Evolutionary conservation across 2,888 invertebrate genomes (phyloP).

Genomic region (Hipparchia semele): DNA sequence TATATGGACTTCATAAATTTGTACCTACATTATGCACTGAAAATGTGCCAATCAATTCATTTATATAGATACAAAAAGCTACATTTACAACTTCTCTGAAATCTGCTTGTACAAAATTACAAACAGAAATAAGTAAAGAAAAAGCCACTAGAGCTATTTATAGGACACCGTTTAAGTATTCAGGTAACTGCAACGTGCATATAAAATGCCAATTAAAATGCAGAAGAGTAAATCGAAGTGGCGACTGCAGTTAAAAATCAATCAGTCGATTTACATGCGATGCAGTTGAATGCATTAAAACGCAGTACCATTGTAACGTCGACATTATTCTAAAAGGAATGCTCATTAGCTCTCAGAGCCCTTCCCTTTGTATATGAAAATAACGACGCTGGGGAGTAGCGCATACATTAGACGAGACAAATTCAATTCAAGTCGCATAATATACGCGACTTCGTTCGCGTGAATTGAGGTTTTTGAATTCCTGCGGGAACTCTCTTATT

Average conservation of each 20-base stretch:
- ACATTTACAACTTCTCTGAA: neutral
- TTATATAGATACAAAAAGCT: neutral
- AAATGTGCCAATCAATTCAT: too few relatives aligned
- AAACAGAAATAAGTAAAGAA: neutral
- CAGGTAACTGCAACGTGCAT: slow-evolving; percentile 19
- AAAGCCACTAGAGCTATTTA: neutral
- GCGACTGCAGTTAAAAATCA: slow-evolving; percentile 37
- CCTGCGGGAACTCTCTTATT: too few relatives aligned
- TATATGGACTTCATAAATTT: too few relatives aligned
- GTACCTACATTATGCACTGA: too few relatives aligned
- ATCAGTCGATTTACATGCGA: slow-evolving; percentile 40
- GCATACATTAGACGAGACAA: slow-evolving; percentile 24
- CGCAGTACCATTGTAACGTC: slow-evolving; percentile 40
- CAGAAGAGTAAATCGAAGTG: slow-evolving; percentile 32
- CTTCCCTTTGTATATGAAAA: slow-evolving; percentile 61
- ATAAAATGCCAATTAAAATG: slow-evolving; percentile 34
- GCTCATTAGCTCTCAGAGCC: slow-evolving; percentile 63
- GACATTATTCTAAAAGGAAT: slow-evolving; percentile 48
- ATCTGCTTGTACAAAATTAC: neutral
- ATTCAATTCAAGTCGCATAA: neutral
- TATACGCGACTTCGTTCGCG: too few relatives aligned
- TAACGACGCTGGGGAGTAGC: slow-evolving; percentile 50
- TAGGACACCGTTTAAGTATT: slow-evolving; percentile 10
- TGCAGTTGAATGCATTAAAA: slow-evolving; percentile 35
- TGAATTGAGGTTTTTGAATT: too few relatives aligned